Base-by-base conservation (phyloP, 2,113 vertebrate genomes). In the Dissostichus mawsoni region DNA sequence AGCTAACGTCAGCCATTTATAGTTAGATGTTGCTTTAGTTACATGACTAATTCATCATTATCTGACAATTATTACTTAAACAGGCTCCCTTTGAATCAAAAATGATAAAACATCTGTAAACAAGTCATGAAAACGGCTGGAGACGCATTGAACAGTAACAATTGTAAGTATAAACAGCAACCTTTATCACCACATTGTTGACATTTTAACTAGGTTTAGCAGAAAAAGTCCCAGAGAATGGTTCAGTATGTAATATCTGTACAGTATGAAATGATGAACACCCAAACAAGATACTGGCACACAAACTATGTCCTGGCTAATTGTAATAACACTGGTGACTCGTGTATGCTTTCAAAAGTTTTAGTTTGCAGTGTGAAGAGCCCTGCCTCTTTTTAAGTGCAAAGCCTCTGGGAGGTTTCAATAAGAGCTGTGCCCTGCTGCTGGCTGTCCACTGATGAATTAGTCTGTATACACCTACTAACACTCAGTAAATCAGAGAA, bases 371-470 rank as follows among this genome's bases (percentile, higher is more conserved):
- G 29, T 13, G 16, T 61, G 9, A 59, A 12, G 56, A 20, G 63
- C 2, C 14, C 20, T 8, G 23, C 25, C 48, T 44, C 25, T 57
- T 18, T 59, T 23, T 25, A 70, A 69, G 33, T 12, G 44, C 51
- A 50, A 56, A 44, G 29, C 66, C 36, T 61, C 2, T 41, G n/a
- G 55, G 36, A 36, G 58, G 70, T 59, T 29, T 53, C 10, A 41
- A 14, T 17, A 29, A 56, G 48, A 72, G 61, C 55, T 59, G 59
- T 52, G 44, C 68, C 67, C 76, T 50, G 61, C 67, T 76, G 71
- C 71, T 82, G 16, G 25, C 20, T 3, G 50, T 52, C 76, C 51
- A 16, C 48, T 81, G 82, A 89, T 85, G 64, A 76, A 82, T 80
- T 74, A 69, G 36, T 61, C 71, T 67, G 36, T 2, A 11, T 45